Evolutionary conservation across 2,113 vertebrate genomes (phyloP).

Genomic region (Rhadina sibilatrix): DNA sequence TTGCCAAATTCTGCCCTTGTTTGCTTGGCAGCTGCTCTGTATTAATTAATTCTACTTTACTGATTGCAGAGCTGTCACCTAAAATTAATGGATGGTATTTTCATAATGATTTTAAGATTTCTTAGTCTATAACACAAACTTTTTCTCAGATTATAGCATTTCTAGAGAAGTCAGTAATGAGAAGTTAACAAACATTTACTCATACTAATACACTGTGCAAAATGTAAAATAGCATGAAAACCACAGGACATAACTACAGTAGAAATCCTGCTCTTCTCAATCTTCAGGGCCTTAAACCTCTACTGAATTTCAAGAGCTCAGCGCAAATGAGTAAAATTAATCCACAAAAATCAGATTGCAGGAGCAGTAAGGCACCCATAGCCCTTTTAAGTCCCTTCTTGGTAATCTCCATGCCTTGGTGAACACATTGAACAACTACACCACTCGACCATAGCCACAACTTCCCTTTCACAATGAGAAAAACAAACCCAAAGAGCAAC

Average conservation of each 20-base stretch:
- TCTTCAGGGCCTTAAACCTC: neutral
- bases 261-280: neutral
- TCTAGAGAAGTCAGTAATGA: neutral
- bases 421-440: neutral
- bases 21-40: neutral
- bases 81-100: neutral
- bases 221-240: neutral
- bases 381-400: neutral
- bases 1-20: neutral
- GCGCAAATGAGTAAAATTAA: neutral
- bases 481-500: neutral
- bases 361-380: neutral
- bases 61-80: neutral
- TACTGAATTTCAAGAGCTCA: neutral
- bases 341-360: neutral
- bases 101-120: neutral
- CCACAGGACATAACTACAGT: neutral
- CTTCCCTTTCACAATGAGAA: neutral
- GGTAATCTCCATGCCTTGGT: neutral
- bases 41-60: neutral
- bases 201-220: neutral
- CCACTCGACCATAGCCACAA: neutral
- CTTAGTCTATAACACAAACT: neutral
- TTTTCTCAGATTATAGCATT: neutral
- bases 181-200: neutral